Evolutionary conservation across 23 tunicate genomes (phyloP).

Genomic region (Diplosoma virens): DNA sequence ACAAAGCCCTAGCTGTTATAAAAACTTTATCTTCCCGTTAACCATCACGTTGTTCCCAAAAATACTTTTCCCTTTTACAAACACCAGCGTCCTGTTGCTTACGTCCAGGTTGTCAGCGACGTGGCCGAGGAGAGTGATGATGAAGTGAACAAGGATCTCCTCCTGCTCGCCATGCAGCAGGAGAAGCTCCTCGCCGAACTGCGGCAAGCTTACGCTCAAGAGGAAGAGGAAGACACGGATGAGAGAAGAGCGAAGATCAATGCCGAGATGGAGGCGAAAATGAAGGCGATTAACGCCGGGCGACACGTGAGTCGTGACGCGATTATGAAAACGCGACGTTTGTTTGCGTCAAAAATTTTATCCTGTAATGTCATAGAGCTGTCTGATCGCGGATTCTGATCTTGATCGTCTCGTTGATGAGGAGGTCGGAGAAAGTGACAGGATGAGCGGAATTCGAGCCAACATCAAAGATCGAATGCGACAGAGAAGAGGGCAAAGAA

Average conservation of each 20-base stretch:
- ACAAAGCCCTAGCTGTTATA: not conserved
- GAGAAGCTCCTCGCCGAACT: constrained; percentile 85
- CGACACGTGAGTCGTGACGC: constrained; percentile 56
- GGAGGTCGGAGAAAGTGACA: constrained; percentile 21
- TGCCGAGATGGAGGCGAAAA: constrained; percentile 92
- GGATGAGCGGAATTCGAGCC: constrained; percentile 51
- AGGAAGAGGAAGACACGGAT: constrained; percentile 64
- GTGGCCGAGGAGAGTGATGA: constrained; percentile 77
- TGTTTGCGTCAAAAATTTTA: no score
- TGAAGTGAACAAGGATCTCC: constrained; percentile 81
- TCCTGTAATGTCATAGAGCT: constrained; percentile 15
- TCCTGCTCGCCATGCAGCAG: constrained; percentile 88
- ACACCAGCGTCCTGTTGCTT: no score
- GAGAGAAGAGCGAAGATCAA: constrained; percentile 59
- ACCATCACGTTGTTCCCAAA: no score
- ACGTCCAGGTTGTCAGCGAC: constrained; percentile 70
- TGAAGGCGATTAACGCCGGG: constrained; percentile 68
- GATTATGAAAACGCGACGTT: not conserved
- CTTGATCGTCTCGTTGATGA: constrained; percentile 24
- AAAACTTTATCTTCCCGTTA: no score
- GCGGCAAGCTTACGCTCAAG: constrained; percentile 65
- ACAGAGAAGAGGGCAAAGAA: constrained; percentile 61
- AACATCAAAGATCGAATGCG: constrained; percentile 84
- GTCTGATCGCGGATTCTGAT: constrained; percentile 41
- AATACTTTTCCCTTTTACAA: no score